phyloP scores from a whole-genome alignment of 1,140 invertebrate species.

The Drosophila pruinosa region DNA sequence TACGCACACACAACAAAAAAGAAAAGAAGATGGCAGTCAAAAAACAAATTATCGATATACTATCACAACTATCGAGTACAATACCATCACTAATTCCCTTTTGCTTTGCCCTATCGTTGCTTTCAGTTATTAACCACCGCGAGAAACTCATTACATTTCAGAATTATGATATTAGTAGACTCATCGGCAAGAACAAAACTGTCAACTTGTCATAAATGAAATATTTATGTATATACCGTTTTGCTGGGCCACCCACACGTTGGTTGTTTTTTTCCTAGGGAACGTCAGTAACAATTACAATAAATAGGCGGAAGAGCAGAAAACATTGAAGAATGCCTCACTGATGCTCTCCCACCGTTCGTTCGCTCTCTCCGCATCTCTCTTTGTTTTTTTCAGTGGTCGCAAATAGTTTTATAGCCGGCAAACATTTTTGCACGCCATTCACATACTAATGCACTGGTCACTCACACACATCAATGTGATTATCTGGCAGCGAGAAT shows the following conservation, averaged over 20 bases:
- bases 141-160: constrained; percentile 48
- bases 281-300: constrained; percentile 30
- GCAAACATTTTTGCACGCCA: constrained; percentile 23
- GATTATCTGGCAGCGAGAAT: constrained; percentile 1
- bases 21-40: too few species aligned
- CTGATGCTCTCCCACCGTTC: not conserved
- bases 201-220: constrained; percentile 69
- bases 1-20: constrained; percentile 41
- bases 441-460: constrained; percentile 14
- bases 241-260: constrained; percentile 1
- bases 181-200: constrained; percentile 21
- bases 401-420: constrained; percentile 41
- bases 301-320: constrained; percentile 35
- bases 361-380: not conserved
- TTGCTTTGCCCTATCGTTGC: not conserved
- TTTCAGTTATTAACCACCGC: constrained; percentile 43
- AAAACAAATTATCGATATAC: not conserved
- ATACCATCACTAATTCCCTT: not conserved
- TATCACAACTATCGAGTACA: not conserved
- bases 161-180: constrained; percentile 36
- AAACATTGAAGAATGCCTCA: not conserved
- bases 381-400: constrained; percentile 31
- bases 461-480: not conserved
- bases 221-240: constrained; percentile 63
- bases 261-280: constrained; percentile 5